phyloP scores from a whole-genome alignment of 1,140 invertebrate genomes.

The Eurytemora carolleeae region DNA sequence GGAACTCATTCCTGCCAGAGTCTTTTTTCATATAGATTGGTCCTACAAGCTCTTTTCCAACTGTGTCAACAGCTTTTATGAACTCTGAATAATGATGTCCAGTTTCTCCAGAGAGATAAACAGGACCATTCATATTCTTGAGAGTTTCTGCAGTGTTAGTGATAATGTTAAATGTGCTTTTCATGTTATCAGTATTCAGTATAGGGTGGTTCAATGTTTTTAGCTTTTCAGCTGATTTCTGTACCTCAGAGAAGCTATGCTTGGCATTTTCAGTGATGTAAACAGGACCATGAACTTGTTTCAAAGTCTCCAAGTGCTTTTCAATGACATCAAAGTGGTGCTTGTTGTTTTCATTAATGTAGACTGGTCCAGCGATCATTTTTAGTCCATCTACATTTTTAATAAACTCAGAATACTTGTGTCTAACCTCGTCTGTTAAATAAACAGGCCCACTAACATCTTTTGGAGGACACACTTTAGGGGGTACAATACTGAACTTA shows the following conservation, averaged over 20 bases:
- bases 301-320: slow-evolving; percentile 11
- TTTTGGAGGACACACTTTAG: neutral
- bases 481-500: neutral
- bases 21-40: slow-evolving; percentile 7
- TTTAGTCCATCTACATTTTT: neutral
- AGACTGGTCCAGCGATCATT: slow-evolving; percentile 8
- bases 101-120: slow-evolving; percentile 8
- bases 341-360: slow-evolving; percentile 11
- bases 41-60: slow-evolving; percentile 8
- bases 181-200: neutral
- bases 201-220: slow-evolving; percentile 5
- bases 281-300: slow-evolving; percentile 6
- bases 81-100: slow-evolving; percentile 8
- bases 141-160: neutral
- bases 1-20: slow-evolving; percentile 4
- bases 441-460: neutral
- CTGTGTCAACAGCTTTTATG: neutral
- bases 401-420: neutral
- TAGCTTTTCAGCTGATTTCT: slow-evolving; percentile 6
- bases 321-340: slow-evolving; percentile 14
- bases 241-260: slow-evolving; percentile 1
- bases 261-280: slow-evolving; percentile 5
- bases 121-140: slow-evolving; percentile 5
- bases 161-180: slow-evolving; percentile 1
- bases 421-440: neutral